A percentile compares a stretch with the other conserved stretches of the same genome.
phyloP scores from a whole-genome alignment of 2,113 vertebrate genomes.

The Calidris pygmaea region DNA sequence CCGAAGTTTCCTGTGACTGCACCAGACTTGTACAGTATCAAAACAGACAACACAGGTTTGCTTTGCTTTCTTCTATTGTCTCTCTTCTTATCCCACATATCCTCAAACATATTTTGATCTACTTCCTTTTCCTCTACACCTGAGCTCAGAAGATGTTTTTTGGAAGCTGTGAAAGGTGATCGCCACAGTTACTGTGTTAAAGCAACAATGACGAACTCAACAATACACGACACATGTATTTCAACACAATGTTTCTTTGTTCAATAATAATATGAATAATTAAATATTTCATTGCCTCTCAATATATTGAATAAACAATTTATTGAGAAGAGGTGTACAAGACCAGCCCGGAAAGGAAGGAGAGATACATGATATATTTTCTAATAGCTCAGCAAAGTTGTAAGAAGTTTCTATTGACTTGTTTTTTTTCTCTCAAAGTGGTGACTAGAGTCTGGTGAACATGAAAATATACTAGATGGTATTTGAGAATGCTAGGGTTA shows the following conservation, averaged over 20 bases:
- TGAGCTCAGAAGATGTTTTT: not conserved
- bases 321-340: not conserved
- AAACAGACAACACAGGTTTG: not conserved
- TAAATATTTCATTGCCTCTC: not conserved
- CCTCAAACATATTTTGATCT: not conserved
- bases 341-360: not conserved
- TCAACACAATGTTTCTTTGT: not conserved
- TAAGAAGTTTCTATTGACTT: not conserved
- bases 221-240: not conserved
- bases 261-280: not conserved
- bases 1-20: not conserved
- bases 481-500: not conserved
- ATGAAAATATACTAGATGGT: not conserved
- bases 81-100: not conserved
- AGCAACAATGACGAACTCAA: not conserved
- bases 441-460: not conserved
- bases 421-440: not conserved
- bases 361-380: not conserved
- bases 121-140: not conserved
- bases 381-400: not conserved
- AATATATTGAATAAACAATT: not conserved
- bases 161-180: not conserved
- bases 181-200: not conserved
- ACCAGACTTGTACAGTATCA: not conserved
- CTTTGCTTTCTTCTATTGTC: not conserved